These are phyloP conservation scores for Pristis pectinata DNA, from an alignment of 2,797 vertebrate genomes.

Conservation along the genomic window DNA sequence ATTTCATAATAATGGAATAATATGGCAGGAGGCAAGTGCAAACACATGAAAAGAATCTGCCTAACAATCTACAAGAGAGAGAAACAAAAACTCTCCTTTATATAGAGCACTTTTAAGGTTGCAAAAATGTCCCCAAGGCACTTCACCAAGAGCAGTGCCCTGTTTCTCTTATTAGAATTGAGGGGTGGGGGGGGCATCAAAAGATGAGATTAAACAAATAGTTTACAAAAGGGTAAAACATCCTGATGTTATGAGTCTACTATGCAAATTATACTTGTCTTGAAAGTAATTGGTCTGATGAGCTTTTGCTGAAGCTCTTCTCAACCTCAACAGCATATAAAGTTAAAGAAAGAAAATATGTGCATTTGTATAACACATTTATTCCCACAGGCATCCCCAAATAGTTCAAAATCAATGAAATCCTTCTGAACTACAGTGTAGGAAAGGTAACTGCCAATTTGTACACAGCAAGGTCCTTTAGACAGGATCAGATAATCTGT, in stretches of 20 bases:
- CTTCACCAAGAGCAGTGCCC: not conserved
- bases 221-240: too few species aligned
- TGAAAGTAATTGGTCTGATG: too few species aligned
- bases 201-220: not conserved
- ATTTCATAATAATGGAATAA: not conserved
- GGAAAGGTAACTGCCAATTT: not conserved
- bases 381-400: not conserved
- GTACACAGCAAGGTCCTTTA: not conserved
- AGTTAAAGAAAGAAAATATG: too few species aligned
- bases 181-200: not conserved
- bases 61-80: not conserved
- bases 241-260: too few species aligned
- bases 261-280: too few species aligned
- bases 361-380: too few species aligned
- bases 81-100: not conserved
- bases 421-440: not conserved
- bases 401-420: not conserved
- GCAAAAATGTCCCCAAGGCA: too few species aligned
- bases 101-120: not conserved
- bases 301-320: too few species aligned
- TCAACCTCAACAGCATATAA: too few species aligned
- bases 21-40: not conserved
- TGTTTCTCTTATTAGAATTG: not conserved
- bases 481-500: not conserved
- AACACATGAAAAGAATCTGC: not conserved